Evolutionary conservation across 2,888 invertebrate genomes (phyloP).

Genomic region (Trachelus troglodyta): DNA sequence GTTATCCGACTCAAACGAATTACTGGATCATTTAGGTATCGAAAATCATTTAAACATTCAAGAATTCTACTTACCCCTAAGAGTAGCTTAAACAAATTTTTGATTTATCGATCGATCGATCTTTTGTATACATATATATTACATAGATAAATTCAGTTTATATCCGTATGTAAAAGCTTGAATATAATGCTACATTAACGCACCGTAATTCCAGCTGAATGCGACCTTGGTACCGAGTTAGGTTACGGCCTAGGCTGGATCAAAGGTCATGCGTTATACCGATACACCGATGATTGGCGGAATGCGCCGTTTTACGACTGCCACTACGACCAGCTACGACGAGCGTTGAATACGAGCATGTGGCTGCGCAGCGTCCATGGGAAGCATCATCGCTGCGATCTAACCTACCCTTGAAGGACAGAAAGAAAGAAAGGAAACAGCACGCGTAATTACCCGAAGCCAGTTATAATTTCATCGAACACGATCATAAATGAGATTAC

Average conservation of each 20-base stretch:
- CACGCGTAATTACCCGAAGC: constrained; percentile 17
- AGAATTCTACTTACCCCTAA: background rate
- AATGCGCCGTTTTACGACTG: constrained; percentile 51
- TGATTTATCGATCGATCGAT: background rate
- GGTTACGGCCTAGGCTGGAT: constrained; percentile 12
- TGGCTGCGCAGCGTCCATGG: background rate
- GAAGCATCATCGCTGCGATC: background rate
- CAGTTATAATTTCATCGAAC: constrained; percentile 52
- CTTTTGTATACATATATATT: background rate
- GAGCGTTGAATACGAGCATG: background rate
- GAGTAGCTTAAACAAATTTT: background rate
- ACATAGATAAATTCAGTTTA: background rate
- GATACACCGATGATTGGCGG: constrained; percentile 49
- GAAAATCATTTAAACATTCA: background rate
- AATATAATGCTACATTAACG: background rate
- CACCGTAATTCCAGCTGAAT: background rate
- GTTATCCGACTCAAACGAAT: background rate
- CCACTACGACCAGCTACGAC: constrained; percentile 9
- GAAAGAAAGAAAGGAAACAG: constrained; percentile 15
- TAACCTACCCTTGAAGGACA: background rate
- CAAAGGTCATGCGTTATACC: constrained; percentile 31
- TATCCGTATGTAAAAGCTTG: background rate
- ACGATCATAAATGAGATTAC: constrained; percentile 47
- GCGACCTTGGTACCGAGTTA: constrained; percentile 2
- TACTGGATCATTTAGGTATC: background rate